Evolutionary conservation across 2,113 vertebrate genomes (phyloP), one percentile per base, ranked within the genome.

Genomic region (Cranoglanis bouderius): DNA sequence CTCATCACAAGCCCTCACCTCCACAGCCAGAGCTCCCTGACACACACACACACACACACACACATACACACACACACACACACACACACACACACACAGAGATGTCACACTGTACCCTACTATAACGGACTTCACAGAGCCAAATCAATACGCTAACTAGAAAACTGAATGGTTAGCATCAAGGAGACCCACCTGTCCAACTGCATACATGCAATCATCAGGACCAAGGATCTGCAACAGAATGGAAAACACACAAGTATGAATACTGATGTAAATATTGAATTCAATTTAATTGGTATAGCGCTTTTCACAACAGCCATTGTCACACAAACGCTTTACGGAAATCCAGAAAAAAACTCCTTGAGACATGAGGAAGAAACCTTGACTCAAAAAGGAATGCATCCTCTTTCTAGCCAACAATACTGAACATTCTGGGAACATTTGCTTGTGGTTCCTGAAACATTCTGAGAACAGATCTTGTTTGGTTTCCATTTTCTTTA

Each of bases 171-270:
- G n/a, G 6, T 51, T 67, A 81, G 6, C 43, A 61, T 74, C 8
- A 51, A 43, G 9, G 14, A 40, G 43, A 90, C 90, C 0, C 90
- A 99, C 98, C 97, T 99, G 98, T 86, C 98, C 98, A 10, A 99
- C 98, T 57, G 98, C 98, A 78, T 99, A 99, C 92, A 99, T 96
- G 67, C 98, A 99, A 87, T 99, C 97, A 38, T 97, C 96, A 1
- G 98, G 97, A 72, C 88, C 92, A 61, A 99, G 94, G 88, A 99
- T 94, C 98, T 99, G 92, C 51, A 89, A 83, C 24, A 85, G 6
- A 46, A 80, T 0, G 12, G n/a, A 32, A n/a, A 81, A 6, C n/a
- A 87, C 38, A 3, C n/a, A 82, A 81, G 32, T 81, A 65, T 53
- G n/a, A 80, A 67, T 49, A 80, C 8, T 51, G 13, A 59, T 19